These are phyloP conservation scores for roundworm (Caenorhabditis elegans) DNA, from an alignment of 1,140 invertebrate species.

Conservation along the genomic window WBcel235 BX284602.5:6801001-6801500, in stretches of 20 bases:
- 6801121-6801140: too few relatives aligned
- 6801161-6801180: too few relatives aligned
- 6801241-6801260: not conserved
- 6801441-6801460: constrained; percentile 17
- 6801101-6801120: too few relatives aligned
- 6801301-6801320: constrained; percentile 23
- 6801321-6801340: constrained; percentile 26
- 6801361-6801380: constrained; percentile 6
- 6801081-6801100: too few relatives aligned
- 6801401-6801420: not conserved
- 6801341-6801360: constrained; percentile 18
- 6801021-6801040: too few relatives aligned
- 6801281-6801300: not conserved
- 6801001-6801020: too few relatives aligned
- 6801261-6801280: constrained; percentile 13
- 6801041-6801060: too few relatives aligned
- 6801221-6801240: too few relatives aligned
- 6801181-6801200: not conserved
- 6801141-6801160: too few relatives aligned
- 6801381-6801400: constrained; percentile 6
- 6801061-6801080: too few relatives aligned
- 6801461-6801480: constrained; percentile 33
- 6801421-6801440: not conserved
- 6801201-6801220: not conserved
- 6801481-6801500: not conserved